Percentiles rank a stretch among this genome's conserved stretches.
phyloP scores from a whole-genome alignment of 2,888 invertebrate genomes.

The Rotaria sp. region DNA sequence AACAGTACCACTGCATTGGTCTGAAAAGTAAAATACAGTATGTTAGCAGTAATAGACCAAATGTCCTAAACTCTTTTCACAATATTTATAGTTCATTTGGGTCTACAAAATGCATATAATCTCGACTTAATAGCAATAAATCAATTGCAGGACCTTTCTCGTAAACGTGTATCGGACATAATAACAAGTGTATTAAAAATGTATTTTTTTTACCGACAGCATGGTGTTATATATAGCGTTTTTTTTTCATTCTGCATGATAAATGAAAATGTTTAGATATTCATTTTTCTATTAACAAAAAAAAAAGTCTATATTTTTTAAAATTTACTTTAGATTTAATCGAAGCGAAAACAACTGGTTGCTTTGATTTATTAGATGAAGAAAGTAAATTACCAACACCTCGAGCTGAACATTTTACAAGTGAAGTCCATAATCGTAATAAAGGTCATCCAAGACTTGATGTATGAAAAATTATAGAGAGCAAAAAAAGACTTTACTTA shows the following conservation, averaged over 20 bases:
- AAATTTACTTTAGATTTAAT: conserved; percentile 57
- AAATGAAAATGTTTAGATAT: neutral
- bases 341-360: conserved; percentile 72
- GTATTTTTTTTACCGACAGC: too few relatives aligned
- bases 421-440: conserved; percentile 78
- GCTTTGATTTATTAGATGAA: conserved; percentile 85
- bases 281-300: neutral
- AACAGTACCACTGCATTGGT: too few relatives aligned
- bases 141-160: too few relatives aligned
- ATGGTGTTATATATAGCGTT: neutral
- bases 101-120: too few relatives aligned
- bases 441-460: conserved; percentile 74
- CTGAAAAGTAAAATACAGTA: too few relatives aligned
- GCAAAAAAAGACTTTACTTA: too few relatives aligned
- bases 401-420: conserved; percentile 77
- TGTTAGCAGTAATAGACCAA: too few relatives aligned
- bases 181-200: too few relatives aligned
- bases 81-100: too few relatives aligned
- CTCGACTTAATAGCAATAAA: too few relatives aligned
- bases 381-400: conserved; percentile 91
- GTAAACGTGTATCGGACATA: too few relatives aligned
- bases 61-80: too few relatives aligned
- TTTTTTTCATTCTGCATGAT: neutral
- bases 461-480: conserved; percentile 45
- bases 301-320: neutral